Evolutionary conservation across 1,140 invertebrate species (phyloP).

Genomic region (Pseudomyrmex pallidus): DNA sequence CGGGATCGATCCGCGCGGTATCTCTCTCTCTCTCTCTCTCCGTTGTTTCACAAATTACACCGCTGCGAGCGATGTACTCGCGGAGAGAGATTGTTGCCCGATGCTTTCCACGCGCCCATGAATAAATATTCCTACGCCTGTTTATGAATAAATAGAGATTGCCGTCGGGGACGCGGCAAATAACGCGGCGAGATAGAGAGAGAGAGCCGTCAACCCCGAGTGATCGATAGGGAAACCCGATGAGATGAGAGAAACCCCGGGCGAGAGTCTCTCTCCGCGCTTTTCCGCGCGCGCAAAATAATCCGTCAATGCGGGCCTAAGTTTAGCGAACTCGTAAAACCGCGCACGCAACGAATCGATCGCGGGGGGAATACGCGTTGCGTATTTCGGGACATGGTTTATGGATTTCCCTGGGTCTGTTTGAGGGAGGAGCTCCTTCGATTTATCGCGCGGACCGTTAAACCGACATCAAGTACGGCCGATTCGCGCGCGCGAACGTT

Average conservation of each 20-base stretch:
- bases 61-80: background rate
- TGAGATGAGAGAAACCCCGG: too few species aligned
- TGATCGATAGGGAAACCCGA: too few species aligned
- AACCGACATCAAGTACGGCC: conserved; percentile 5
- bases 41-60: background rate
- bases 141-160: conserved; percentile 16
- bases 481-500: background rate
- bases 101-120: background rate
- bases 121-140: background rate
- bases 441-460: conserved; percentile 23
- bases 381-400: conserved; percentile 38
- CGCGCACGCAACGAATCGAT: background rate
- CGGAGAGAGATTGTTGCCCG: background rate
- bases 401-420: conserved; percentile 22
- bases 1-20: background rate
- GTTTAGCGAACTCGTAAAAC: conserved; percentile 42
- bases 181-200: too few species aligned
- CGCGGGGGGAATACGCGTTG: background rate
- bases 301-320: conserved; percentile 53
- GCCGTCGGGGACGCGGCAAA: background rate
- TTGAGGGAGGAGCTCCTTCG: conserved; percentile 4
- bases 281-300: conserved; percentile 28
- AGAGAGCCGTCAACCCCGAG: too few species aligned
- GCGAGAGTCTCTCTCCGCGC: too few species aligned
- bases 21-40: too few species aligned